phyloP scores from a whole-genome alignment of 2,888 invertebrate genomes.

The Tenthredo livida region DNA sequence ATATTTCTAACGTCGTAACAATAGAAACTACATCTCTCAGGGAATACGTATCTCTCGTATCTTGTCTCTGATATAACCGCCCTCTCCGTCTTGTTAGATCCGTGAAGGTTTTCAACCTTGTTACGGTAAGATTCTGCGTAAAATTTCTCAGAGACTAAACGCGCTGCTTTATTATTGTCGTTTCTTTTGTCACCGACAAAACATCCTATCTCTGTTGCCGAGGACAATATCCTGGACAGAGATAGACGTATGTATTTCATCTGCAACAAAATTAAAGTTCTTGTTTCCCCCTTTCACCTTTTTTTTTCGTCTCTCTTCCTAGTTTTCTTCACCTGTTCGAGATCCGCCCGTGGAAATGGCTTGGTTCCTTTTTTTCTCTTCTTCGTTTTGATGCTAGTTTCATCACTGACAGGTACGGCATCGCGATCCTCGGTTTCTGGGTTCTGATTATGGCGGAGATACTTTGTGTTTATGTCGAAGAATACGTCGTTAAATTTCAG shows the following conservation, averaged over 20 bases:
- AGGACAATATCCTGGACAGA: slow-evolving; percentile 64
- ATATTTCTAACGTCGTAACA: slow-evolving; percentile 84
- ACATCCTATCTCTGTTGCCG: slow-evolving; percentile 64
- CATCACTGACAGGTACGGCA: slow-evolving; percentile 43
- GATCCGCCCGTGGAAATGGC: slow-evolving; percentile 63
- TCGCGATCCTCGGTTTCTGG: slow-evolving; percentile 6
- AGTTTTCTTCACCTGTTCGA: slow-evolving; percentile 64
- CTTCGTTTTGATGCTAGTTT: slow-evolving; percentile 53
- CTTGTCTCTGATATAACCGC: slow-evolving; percentile 80
- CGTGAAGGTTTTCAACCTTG: slow-evolving; percentile 76
- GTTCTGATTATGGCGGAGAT: slow-evolving; percentile 72
- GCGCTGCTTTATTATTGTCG: slow-evolving; percentile 76
- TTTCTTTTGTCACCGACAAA: slow-evolving; percentile 60
- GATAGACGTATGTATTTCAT: slow-evolving; percentile 68
- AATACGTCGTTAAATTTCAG: slow-evolving; percentile 75
- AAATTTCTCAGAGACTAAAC: slow-evolving; percentile 73
- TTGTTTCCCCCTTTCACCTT: slow-evolving; percentile 55
- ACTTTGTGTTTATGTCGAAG: slow-evolving; percentile 79
- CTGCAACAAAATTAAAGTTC: slow-evolving; percentile 62
- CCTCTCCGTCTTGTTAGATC: slow-evolving; percentile 81
- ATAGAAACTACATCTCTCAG: slow-evolving; percentile 83
- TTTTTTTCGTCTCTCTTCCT: slow-evolving; percentile 38
- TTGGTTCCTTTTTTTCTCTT: slow-evolving; percentile 72
- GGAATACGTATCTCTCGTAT: slow-evolving; percentile 83
- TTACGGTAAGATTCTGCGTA: slow-evolving; percentile 74